A percentile compares a stretch with the other conserved stretches of the same genome.
phyloP scores from a whole-genome alignment of 2,888 invertebrate species.

The Chymomyza amoena region DNA sequence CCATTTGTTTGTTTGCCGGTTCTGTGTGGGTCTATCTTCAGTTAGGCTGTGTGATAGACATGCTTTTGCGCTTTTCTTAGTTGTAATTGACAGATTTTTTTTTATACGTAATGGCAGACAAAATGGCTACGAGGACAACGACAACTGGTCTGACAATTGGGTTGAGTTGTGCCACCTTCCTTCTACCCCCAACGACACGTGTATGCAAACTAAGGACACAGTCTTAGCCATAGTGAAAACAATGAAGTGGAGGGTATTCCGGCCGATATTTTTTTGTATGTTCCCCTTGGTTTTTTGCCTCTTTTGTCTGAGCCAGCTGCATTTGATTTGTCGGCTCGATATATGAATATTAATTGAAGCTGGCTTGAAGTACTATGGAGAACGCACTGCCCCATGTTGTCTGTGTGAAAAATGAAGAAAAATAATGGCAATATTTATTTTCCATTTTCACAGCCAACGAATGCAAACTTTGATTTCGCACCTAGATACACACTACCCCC shows the following conservation, averaged over 20 bases:
- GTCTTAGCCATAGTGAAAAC: slow-evolving; percentile 39
- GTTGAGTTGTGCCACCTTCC: not conserved
- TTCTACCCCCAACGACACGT: not conserved
- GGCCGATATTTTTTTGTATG: not conserved
- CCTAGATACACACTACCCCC: slow-evolving; percentile 19
- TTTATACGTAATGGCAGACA: slow-evolving; percentile 55
- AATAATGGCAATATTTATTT: slow-evolving; percentile 70
- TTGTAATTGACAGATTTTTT: slow-evolving; percentile 68
- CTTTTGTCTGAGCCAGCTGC: slow-evolving; percentile 60
- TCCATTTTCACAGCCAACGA: slow-evolving; percentile 40
- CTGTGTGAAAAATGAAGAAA: slow-evolving; percentile 38
- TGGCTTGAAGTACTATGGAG: not conserved
- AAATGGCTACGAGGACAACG: slow-evolving; percentile 53
- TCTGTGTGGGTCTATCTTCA: slow-evolving; percentile 11
- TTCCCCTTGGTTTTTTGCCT: slow-evolving; percentile 16
- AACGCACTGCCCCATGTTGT: slow-evolving; percentile 9
- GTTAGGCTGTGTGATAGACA: slow-evolving; percentile 49
- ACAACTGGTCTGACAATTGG: not conserved
- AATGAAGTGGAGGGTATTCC: slow-evolving; percentile 23
- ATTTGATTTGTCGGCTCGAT: slow-evolving; percentile 60
- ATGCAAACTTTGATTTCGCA: slow-evolving; percentile 53
- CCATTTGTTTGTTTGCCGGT: slow-evolving; percentile 24
- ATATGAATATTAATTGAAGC: slow-evolving; percentile 68
- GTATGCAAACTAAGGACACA: slow-evolving; percentile 32
- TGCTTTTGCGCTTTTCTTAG: slow-evolving; percentile 65